A percentile compares a stretch with the other conserved stretches of the same genome.
Conservation (phyloP, 2,113 vertebrate genomes). For the Perca fluviatilis region DNA sequence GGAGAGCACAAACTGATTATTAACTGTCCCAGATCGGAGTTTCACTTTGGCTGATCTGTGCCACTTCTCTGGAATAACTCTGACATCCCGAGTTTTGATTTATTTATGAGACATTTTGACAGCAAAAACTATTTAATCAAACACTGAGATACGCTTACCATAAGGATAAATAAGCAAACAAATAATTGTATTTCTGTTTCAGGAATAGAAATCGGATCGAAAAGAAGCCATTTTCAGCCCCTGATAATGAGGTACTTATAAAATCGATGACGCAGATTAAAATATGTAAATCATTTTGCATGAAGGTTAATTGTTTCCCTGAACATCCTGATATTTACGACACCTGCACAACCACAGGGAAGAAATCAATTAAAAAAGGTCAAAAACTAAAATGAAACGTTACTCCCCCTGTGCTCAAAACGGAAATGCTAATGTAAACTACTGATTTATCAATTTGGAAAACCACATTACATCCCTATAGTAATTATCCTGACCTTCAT, state of each 20-base stretch:
- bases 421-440: constrained; percentile 30
- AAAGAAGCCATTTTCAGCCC: constrained; percentile 21
- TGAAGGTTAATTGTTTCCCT: constrained; percentile 75
- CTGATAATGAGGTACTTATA: constrained; percentile 17
- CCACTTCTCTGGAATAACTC: constrained; percentile 2
- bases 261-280: constrained; percentile 52
- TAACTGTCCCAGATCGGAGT: constrained; percentile 37
- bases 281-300: constrained; percentile 54
- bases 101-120: constrained; percentile 12
- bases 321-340: constrained; percentile 72
- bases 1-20: constrained; percentile 48
- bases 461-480: constrained; percentile 10
- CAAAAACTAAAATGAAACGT: constrained; percentile 55
- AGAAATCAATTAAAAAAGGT: constrained; percentile 74
- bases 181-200: constrained; percentile 1
- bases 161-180: constrained; percentile 12
- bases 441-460: constrained; percentile 42
- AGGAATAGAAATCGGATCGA: not conserved
- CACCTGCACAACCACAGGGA: constrained; percentile 44
- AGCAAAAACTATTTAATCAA: constrained; percentile 8
- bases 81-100: constrained; percentile 20
- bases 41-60: constrained; percentile 26
- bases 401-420: constrained; percentile 13
- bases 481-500: constrained; percentile 58
- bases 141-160: not conserved